Evolutionary conservation across 2,797 vertebrate genomes (phyloP).

Genomic region (Manis crassicaudata): DNA sequence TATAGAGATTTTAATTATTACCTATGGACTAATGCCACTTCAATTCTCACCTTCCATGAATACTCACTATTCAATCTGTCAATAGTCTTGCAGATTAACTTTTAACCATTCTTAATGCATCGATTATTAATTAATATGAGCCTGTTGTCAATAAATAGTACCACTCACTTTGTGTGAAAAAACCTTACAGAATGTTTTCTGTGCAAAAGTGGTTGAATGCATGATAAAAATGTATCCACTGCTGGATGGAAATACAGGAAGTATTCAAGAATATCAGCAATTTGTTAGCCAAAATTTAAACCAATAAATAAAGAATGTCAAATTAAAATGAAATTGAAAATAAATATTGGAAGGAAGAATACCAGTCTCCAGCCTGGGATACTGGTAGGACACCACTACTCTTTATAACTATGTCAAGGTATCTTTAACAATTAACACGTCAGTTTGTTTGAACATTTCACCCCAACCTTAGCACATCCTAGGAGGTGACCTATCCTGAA

Average conservation of each 20-base stretch:
- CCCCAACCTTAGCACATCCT: neutral
- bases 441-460: neutral
- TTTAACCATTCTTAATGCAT: constrained; percentile 50
- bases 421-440: constrained; percentile 20
- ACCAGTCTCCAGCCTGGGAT: neutral
- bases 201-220: neutral
- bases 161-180: constrained; percentile 48
- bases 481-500: neutral
- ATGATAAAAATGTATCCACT: neutral
- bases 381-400: neutral
- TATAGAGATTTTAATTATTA: neutral
- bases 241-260: neutral
- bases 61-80: constrained; percentile 1
- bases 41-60: neutral
- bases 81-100: constrained; percentile 34
- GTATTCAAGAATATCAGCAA: neutral
- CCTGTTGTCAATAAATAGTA: constrained; percentile 47
- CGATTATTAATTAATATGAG: constrained; percentile 62
- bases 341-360: constrained; percentile 24
- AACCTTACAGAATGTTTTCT: neutral
- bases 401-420: neutral
- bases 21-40: neutral
- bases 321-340: constrained; percentile 51
- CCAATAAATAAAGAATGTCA: constrained; percentile 15
- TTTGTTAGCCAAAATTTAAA: constrained; percentile 48